Evolutionary conservation across 2,888 invertebrate genomes (phyloP), one percentile per base, ranked within the genome.

Genomic region (Apodemia mormo): DNA sequence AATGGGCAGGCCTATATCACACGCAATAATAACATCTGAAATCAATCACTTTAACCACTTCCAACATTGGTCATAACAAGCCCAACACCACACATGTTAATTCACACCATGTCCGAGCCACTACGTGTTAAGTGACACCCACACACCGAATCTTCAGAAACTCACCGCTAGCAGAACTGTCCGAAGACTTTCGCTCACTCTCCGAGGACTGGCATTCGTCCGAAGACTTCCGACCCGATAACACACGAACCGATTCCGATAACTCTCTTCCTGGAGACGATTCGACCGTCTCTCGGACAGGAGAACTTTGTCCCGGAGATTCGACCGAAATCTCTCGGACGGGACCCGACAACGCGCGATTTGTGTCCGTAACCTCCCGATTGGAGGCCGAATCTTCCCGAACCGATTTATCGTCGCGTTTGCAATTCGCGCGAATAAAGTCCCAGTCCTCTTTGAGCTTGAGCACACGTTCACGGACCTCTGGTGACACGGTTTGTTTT

Each of bases 261-360:
- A 58, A n/a, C 9, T 69, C 67, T 40, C 65, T 45, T 9, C 22
- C 43, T 58, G 66, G 54, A 67, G 65, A 40, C 65, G 66, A 29
- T 52, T 40, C 33, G 49, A n/a, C 5, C n/a, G 49, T n/a, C 52
- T 68, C 45, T 37, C 72, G 45, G 65, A 69, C 64, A 72, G 69
- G 1, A 67, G 71, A n/a, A 68, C 68, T 29, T 33, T 33, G 70
- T 45, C 70, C 68, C 45, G 69, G 71, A 66, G 67, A 56, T 68
- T 70, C 68, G 33, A n/a, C 61, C 22, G 66, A 68, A 40, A 30
- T 69, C 43, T 69, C 72, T 9, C 72, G 72, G 70, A 73, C 64
- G 65, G 68, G 71, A 73, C 88, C 85, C 94, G 94, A 94, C 76
- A 94, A 94, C 72, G 93, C 91, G 43, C 91, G 85, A 77, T 75